Evolutionary conservation across 2,888 invertebrate species (phyloP), one percentile per base, ranked within the genome.

Genomic region (Drosophila eohydei): DNA sequence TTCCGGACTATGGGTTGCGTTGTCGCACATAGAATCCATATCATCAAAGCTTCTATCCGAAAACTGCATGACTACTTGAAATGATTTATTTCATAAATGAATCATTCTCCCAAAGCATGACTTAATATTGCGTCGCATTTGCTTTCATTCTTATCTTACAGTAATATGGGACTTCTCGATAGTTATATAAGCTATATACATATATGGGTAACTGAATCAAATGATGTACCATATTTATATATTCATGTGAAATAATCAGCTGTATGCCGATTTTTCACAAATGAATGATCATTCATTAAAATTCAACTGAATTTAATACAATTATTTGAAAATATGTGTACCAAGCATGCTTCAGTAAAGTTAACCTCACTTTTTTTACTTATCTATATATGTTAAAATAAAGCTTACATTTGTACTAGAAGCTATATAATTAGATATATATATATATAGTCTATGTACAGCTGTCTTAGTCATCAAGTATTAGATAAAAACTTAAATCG

Each of bases 31-130:
- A 9, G 34, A 41, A 9, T 16, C 26, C 6, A 16, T 26, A 16
- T 26, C 14, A 38, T 4, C n/a, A 21, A 40, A 38, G 6, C 7
- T 11, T 50, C 41, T 50, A 5, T 21, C 9, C 34, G 50, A 36
- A 51, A 51, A 36, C 8, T 21, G 14, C 21, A 52, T 36, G 36
- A 30, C 43, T 28, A 28, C 14, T 50, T 12, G 3, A 12, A 32
- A 26, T 44, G n/a, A 44, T 26, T 65, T n/a, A 44, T 16, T 65
- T 12, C 5, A 7, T n/a, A 12, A 12, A 34, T 66, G 54, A 65
- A 26, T 65, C 46, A 65, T 34, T 26, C 8, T n/a, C 14, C 26
- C 11, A 38, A 63, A 43, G 50, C 2, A 32, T 11, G 50, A 12
- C 50, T 32, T 50, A 12, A 34, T 32, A 50, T 9, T 32, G 16